phyloP scores from a whole-genome alignment of 2,888 invertebrate genomes.

The Pediacus dermestoides region DNA sequence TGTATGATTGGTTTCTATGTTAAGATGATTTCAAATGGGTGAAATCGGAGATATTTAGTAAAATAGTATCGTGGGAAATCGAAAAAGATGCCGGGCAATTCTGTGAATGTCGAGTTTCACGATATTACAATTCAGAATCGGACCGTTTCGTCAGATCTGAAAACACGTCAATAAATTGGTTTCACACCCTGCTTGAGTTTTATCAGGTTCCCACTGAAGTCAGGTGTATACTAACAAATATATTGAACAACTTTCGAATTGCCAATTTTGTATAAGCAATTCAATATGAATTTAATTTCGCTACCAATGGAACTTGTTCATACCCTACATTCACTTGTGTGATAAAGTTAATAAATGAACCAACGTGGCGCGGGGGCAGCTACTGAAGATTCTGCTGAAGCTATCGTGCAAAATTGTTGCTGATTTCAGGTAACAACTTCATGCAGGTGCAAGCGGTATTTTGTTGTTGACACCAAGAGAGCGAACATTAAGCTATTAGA shows the following conservation, averaged over 20 bases:
- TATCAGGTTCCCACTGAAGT: slow-evolving; percentile 18
- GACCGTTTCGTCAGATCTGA: slow-evolving; percentile 26
- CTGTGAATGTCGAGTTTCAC: slow-evolving; percentile 17
- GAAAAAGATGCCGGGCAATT: slow-evolving; percentile 20
- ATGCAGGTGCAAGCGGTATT: neutral
- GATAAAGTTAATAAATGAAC: no score
- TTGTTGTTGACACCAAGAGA: slow-evolving; percentile 6
- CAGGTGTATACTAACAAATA: slow-evolving; percentile 11
- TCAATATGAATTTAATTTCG: slow-evolving; percentile 5
- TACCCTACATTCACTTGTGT: no score
- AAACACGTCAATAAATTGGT: slow-evolving; percentile 33
- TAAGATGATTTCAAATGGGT: slow-evolving; percentile 19
- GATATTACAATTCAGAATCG: slow-evolving; percentile 25
- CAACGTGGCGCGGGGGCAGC: no score
- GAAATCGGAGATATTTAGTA: slow-evolving; percentile 25
- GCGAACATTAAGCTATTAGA: slow-evolving; percentile 10
- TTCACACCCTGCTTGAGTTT: slow-evolving; percentile 26
- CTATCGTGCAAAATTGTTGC: no score
- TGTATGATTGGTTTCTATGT: slow-evolving; percentile 13
- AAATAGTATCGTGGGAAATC: slow-evolving; percentile 25
- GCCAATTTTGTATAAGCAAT: slow-evolving; percentile 5
- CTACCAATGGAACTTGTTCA: no score
- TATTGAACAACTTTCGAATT: slow-evolving; percentile 8
- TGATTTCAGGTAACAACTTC: no score
- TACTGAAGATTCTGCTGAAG: no score